Evolutionary conservation across 2,113 vertebrate genomes (phyloP).

Genomic region (Leucopsar rothschildi): DNA sequence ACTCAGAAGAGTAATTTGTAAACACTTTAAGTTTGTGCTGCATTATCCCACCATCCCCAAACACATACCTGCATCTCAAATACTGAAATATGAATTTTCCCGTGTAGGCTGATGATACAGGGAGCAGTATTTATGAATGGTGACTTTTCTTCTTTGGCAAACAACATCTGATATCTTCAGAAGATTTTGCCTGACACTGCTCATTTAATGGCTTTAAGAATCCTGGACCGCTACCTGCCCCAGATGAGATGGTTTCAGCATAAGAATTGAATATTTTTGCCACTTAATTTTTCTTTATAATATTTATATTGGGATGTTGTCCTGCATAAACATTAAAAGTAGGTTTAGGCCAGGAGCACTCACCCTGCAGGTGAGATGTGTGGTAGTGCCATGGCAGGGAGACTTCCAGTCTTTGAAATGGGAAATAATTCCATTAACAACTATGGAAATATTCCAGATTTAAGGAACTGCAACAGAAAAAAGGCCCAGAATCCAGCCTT

Average conservation of each 20-base stretch:
- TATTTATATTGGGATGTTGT: not conserved
- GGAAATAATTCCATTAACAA: not conserved
- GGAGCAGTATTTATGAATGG: not conserved
- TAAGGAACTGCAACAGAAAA: not conserved
- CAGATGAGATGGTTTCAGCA: not conserved
- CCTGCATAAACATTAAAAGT: not conserved
- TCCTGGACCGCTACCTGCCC: not conserved
- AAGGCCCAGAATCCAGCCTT: not conserved
- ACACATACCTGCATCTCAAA: not conserved
- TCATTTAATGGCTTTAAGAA: not conserved
- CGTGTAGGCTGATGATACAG: not conserved
- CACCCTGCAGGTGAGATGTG: accelerated
- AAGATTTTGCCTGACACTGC: not conserved
- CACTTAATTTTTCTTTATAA: not conserved
- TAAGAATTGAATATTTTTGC: not conserved
- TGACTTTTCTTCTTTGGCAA: not conserved
- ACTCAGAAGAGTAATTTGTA: conserved; percentile 11
- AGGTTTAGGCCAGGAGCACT: not conserved
- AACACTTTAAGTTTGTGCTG: not conserved
- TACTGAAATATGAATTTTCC: not conserved
- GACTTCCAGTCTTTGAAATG: not conserved
- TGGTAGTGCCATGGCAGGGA: not conserved
- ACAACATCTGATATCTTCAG: not conserved
- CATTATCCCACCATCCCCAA: not conserved
- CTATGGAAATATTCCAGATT: not conserved